Conservation (phyloP, 2,113 vertebrate species). For the Oriolus oriolus region DNA sequence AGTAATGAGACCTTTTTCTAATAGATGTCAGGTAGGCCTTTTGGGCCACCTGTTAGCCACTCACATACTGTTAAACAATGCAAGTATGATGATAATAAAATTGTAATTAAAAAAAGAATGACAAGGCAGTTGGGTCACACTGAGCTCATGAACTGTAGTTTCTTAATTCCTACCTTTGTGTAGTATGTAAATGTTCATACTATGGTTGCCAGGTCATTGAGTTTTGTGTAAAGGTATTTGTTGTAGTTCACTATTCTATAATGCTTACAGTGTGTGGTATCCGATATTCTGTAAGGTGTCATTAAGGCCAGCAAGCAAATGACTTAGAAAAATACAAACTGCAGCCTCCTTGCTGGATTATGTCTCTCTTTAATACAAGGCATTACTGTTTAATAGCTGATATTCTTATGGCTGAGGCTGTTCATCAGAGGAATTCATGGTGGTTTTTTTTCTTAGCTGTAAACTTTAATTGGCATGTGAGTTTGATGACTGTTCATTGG, state of each 20-base stretch:
- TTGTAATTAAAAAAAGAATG: not conserved
- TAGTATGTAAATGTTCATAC: not conserved
- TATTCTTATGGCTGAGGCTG: not conserved
- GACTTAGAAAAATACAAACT: not conserved
- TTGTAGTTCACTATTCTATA: not conserved
- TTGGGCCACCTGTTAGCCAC: not conserved
- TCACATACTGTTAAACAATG: not conserved
- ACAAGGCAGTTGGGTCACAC: not conserved
- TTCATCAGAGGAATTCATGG: not conserved
- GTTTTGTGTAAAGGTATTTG: not conserved
- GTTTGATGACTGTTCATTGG: not conserved
- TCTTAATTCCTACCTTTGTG: not conserved
- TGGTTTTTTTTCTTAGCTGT: not conserved
- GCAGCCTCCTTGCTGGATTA: rapidly evolving
- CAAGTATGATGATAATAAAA: not conserved
- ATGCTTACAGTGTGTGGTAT: not conserved
- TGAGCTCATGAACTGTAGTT: not conserved
- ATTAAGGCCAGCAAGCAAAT: not conserved
- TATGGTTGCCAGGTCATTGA: not conserved
- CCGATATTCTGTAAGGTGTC: not conserved
- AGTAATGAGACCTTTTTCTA: not conserved
- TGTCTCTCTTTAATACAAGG: not conserved
- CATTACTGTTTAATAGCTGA: not conserved
- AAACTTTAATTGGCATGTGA: not conserved
- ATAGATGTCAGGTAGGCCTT: not conserved